Conservation (phyloP, 1,140 invertebrate species). For the Halotydeus destructor region DNA sequence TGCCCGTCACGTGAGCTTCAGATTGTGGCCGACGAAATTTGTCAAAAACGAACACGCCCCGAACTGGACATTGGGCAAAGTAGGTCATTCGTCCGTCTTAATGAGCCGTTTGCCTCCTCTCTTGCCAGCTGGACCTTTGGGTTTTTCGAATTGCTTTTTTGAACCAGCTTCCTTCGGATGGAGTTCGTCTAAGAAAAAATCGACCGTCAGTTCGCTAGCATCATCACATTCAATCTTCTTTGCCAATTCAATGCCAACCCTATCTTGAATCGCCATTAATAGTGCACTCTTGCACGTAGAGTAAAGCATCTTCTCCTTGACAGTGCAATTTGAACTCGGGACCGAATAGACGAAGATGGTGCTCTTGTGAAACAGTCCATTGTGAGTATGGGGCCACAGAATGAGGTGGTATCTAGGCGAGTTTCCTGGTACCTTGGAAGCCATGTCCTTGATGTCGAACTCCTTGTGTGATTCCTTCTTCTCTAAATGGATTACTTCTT, state of each 20-base stretch:
- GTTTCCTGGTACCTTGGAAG: slow-evolving; percentile 52
- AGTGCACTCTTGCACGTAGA: slow-evolving; percentile 83
- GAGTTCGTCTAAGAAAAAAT: slow-evolving; percentile 72
- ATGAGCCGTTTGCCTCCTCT: slow-evolving; percentile 1
- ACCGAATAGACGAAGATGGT: slow-evolving; percentile 92
- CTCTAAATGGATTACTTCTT: slow-evolving; percentile 53
- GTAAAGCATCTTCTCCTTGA: slow-evolving; percentile 93
- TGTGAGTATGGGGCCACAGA: slow-evolving; percentile 70
- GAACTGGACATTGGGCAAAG: too few relatives aligned
- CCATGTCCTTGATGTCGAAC: slow-evolving; percentile 36
- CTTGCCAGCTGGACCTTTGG: slow-evolving; percentile 1
- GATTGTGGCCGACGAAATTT: too few relatives aligned
- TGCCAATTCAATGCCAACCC: slow-evolving; percentile 41
- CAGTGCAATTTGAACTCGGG: slow-evolving; percentile 77
- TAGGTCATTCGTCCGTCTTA: not conserved
- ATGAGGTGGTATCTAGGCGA: slow-evolving; percentile 74
- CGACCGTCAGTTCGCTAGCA: slow-evolving; percentile 64
- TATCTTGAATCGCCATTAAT: slow-evolving; percentile 45
- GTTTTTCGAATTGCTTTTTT: not conserved
- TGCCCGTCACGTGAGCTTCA: too few relatives aligned
- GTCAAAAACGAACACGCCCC: too few relatives aligned
- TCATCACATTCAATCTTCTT: slow-evolving; percentile 86
- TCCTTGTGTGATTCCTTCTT: slow-evolving; percentile 32
- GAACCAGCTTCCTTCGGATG: slow-evolving; percentile 45
- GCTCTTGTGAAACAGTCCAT: slow-evolving; percentile 65